Conservation (phyloP, 2,888 invertebrate genomes). For the Aspidiotus rigidus region DNA sequence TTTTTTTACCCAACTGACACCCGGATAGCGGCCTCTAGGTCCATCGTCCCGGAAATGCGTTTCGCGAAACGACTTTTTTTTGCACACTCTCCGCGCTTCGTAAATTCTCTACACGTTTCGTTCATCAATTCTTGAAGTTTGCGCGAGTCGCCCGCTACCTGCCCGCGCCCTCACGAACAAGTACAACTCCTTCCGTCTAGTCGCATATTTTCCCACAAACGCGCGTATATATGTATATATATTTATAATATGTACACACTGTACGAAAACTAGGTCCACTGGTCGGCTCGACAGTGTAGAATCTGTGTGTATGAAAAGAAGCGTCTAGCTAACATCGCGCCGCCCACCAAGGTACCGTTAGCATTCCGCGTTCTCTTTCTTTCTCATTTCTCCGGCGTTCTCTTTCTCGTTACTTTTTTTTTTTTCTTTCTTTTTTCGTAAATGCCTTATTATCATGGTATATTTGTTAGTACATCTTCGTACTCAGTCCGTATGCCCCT, state of each 20-base stretch:
- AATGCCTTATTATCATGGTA: not conserved
- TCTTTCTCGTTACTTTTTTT: not conserved
- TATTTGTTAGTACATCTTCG: not conserved
- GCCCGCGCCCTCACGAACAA: not conserved
- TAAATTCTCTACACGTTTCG: not conserved
- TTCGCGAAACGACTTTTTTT: not conserved
- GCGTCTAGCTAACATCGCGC: constrained; percentile 14
- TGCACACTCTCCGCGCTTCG: constrained; percentile 4
- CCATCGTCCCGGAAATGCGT: no score
- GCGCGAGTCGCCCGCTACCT: not conserved
- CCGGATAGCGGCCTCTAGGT: no score
- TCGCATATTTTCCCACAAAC: constrained; percentile 1
- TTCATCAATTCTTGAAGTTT: not conserved
- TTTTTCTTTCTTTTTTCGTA: not conserved
- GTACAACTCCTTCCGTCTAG: not conserved
- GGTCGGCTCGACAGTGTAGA: not conserved
- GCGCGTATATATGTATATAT: no score
- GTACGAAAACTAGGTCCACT: not conserved
- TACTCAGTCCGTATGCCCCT: no score
- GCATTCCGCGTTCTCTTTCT: constrained; percentile 23
- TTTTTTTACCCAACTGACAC: no score
- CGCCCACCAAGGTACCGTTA: constrained; percentile 24
- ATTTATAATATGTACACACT: not conserved
- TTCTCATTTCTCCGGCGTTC: not conserved
- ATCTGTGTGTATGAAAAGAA: not conserved